A percentile compares a stretch with the other conserved stretches of the same genome.
phyloP scores from a whole-genome alignment of 2,797 vertebrate species.

The Myotis findleyi region DNA sequence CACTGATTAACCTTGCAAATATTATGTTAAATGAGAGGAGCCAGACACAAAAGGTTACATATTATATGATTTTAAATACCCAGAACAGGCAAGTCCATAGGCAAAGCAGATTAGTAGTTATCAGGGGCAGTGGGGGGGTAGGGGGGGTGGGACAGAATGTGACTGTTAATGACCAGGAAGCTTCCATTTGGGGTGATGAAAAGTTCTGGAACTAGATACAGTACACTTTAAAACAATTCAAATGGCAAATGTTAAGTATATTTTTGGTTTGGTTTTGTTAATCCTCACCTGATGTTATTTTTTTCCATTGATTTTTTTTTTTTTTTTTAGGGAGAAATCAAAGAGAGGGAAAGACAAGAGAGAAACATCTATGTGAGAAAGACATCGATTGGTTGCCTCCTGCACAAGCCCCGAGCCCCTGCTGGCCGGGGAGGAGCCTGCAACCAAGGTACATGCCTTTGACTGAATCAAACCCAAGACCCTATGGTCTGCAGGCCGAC shows the following conservation, averaged over 20 bases:
- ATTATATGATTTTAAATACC: not conserved
- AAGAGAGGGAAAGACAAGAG: too few relatives aligned
- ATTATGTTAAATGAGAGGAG: not conserved
- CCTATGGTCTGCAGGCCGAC: too few relatives aligned
- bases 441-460: too few relatives aligned
- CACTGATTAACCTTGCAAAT: constrained; percentile 36
- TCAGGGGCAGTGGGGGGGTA: not conserved
- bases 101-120: not conserved
- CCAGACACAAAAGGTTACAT: not conserved
- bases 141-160: not conserved
- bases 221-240: constrained; percentile 32
- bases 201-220: not conserved
- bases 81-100: not conserved
- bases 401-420: too few relatives aligned
- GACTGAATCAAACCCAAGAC: too few relatives aligned
- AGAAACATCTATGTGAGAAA: too few relatives aligned
- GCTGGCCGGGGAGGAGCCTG: too few relatives aligned
- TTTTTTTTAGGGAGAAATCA: too few relatives aligned
- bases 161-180: not conserved
- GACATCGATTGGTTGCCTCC: too few relatives aligned
- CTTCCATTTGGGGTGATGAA: not conserved
- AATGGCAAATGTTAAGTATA: not conserved
- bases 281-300: too few relatives aligned
- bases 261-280: not conserved
- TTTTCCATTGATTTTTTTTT: too few relatives aligned